A percentile compares a stretch with the other conserved stretches of the same genome.
Conservation (phyloP, 1,140 invertebrate genomes). For the Drosophila pruinosa region DNA sequence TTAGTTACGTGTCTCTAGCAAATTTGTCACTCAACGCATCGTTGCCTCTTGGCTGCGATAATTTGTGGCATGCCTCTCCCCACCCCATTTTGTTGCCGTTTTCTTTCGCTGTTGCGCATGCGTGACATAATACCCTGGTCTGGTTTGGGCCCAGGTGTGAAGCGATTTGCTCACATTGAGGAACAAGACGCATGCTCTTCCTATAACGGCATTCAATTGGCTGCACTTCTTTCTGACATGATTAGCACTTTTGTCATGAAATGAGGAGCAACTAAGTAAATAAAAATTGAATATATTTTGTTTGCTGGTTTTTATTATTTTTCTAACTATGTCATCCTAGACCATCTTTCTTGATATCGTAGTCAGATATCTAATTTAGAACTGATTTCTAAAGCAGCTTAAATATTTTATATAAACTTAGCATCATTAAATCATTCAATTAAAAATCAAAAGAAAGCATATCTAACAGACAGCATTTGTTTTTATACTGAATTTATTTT, state of each 20-base stretch:
- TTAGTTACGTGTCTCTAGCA: constrained; percentile 18
- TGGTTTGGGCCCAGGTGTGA: constrained; percentile 16
- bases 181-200: neutral
- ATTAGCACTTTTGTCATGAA: neutral
- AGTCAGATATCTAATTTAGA: no score
- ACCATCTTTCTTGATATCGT: no score
- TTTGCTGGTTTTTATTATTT: no score
- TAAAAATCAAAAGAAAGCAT: no score
- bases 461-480: no score
- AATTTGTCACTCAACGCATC: constrained; percentile 41
- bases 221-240: neutral
- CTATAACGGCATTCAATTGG: neutral
- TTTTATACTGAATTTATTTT: no score
- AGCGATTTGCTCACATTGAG: constrained; percentile 19
- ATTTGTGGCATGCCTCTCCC: constrained; percentile 31
- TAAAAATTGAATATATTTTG: no score
- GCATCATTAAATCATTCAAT: no score
- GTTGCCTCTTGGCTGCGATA: constrained; percentile 51
- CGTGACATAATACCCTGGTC: constrained; percentile 63
- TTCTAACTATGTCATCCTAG: no score
- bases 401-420: no score
- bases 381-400: no score
- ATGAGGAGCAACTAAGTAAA: no score
- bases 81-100: constrained; percentile 22
- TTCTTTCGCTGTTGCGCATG: constrained; percentile 5